Percentiles rank a stretch among this genome's conserved stretches.
Evolutionary conservation across 2,113 vertebrate species (phyloP).

Genomic region (Sakesphorus luctuosus): DNA sequence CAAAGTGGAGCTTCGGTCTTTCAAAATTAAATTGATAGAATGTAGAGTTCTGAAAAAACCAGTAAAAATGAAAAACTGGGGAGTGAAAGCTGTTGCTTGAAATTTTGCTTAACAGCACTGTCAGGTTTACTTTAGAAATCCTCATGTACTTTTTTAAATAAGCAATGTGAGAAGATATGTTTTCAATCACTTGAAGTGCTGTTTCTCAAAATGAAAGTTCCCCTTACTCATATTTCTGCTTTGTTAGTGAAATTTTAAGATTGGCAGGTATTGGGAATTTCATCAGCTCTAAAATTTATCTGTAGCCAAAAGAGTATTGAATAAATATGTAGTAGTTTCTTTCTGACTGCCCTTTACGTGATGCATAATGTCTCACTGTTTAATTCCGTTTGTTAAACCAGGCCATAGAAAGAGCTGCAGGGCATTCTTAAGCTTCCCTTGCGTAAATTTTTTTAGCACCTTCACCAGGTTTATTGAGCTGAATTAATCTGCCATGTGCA

Average conservation of each 20-base stretch:
- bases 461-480: neutral
- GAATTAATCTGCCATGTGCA: neutral
- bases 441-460: fast-evolving
- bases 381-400: neutral
- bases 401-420: neutral
- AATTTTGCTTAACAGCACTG: neutral
- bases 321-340: neutral
- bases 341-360: neutral
- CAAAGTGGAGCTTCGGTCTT: neutral
- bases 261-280: neutral
- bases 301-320: neutral
- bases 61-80: neutral
- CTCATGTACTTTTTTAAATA: neutral
- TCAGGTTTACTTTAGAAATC: neutral
- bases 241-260: neutral
- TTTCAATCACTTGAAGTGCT: neutral
- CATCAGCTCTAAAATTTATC: neutral
- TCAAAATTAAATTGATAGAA: neutral
- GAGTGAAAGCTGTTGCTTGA: neutral
- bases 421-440: neutral
- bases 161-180: neutral
- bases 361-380: neutral
- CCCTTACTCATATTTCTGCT: neutral
- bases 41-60: neutral
- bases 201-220: neutral